These are phyloP conservation scores for Pollachius pollachius DNA, from an alignment of 2,113 vertebrate genomes.

Conservation along the genomic window DNA sequence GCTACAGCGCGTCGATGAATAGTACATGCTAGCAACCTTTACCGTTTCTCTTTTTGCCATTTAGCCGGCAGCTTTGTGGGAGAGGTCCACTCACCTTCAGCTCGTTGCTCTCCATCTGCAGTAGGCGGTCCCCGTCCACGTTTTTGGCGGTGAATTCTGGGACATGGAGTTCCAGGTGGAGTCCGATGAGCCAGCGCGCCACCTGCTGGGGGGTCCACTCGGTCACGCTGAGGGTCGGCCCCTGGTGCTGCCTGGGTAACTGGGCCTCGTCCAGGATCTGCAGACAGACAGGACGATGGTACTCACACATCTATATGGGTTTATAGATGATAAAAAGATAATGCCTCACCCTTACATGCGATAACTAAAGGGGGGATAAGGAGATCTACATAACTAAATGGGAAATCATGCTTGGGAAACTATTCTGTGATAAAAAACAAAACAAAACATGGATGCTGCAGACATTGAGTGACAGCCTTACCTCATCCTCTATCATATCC, in stretches of 20 bases:
- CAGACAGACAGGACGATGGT: constrained; percentile 7
- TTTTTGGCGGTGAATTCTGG: constrained; percentile 90
- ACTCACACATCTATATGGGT: not conserved
- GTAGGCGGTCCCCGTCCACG: constrained; percentile 86
- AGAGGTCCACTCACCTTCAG: constrained; percentile 82
- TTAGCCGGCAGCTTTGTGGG: no score
- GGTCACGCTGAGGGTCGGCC: constrained; percentile 78
- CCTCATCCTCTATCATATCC: constrained; percentile 99
- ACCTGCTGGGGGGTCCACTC: constrained; percentile 94
- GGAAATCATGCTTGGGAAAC: not conserved
- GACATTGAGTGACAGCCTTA: constrained; percentile 71
- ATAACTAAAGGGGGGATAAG: not conserved
- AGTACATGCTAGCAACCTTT: no score
- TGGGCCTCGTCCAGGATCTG: constrained; percentile 90
- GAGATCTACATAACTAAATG: not conserved
- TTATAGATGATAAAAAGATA: not conserved
- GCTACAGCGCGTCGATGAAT: no score
- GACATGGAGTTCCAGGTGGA: constrained; percentile 88
- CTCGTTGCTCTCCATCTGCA: constrained; percentile 84
- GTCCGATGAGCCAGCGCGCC: constrained; percentile 85
- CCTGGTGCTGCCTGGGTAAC: constrained; percentile 81
- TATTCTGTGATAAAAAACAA: not conserved
- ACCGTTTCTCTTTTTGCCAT: no score
- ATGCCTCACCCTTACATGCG: no score
- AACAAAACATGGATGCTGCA: not conserved